phyloP scores from a whole-genome alignment of 2,113 vertebrate genomes.

The Dendrocopos noguchii region DNA sequence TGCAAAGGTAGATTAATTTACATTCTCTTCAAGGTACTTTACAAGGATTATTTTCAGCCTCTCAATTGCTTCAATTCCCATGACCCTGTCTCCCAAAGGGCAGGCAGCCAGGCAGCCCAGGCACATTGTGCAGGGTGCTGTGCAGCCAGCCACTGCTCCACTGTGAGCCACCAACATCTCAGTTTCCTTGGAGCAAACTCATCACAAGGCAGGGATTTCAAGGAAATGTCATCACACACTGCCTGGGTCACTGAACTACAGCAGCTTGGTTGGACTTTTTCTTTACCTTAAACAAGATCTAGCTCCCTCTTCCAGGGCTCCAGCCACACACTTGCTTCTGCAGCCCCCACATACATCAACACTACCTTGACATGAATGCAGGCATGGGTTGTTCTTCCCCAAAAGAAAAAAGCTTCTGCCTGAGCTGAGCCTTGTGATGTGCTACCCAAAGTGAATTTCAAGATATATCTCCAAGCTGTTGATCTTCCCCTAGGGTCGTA shows the following conservation, averaged over 20 bases:
- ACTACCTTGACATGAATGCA: rapidly evolving
- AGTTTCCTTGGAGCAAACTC: background rate
- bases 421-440: background rate
- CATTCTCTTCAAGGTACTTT: background rate
- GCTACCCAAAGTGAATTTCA: constrained; percentile 3
- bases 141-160: rapidly evolving
- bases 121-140: background rate
- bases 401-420: background rate
- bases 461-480: background rate
- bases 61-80: background rate
- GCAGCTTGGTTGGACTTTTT: background rate
- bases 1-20: background rate
- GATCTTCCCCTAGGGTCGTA: constrained; percentile 29
- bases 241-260: background rate
- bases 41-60: background rate
- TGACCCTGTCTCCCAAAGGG: rapidly evolving
- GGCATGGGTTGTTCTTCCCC: rapidly evolving
- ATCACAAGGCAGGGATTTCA: background rate
- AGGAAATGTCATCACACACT: background rate
- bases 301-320: background rate
- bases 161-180: rapidly evolving
- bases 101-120: background rate
- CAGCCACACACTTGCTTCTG: background rate
- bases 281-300: background rate
- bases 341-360: background rate